Evolutionary conservation across 2,113 vertebrate genomes (phyloP), one percentile per base, ranked within the genome.

Genomic region (Poeciliopsis prolifica): DNA sequence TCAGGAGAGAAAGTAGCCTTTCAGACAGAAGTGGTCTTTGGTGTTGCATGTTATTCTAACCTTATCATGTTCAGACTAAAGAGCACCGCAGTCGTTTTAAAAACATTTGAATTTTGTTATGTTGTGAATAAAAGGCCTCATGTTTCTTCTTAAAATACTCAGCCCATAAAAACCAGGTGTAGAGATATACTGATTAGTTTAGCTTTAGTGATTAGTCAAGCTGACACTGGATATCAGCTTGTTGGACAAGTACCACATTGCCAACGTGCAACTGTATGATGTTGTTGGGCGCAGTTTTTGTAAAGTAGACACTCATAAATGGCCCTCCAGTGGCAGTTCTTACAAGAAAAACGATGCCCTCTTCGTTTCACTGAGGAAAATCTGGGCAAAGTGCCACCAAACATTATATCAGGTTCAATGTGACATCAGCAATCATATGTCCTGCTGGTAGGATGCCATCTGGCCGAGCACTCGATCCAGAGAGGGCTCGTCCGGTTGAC

Each of bases 381-480:
- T 60, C 5, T 28, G 15, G 33, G 61, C 69, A 31, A 17, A 54
- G 37, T 31, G 33, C 37, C 70, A 65, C 33, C 40, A 17, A 22
- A 14, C 66, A 26, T 10, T 62, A 19, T 78, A 67, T 65, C 48
- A 70, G 54, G 54, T 72, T 73, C 63, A 42, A 58, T 61, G 77
- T 76, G 48, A 48, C 72, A 61, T 62, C 74, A 64, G 68, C 24
- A 51, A 78, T 87, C 81, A 74, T 77, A 89, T 72, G 68, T 75
- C 72, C 68, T 82, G 66, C 63, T 68, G 75, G 72, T 65, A 69
- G 76, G 83, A 78, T 61, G 80, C 83, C 89, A 88, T 91, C 86
- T 90, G 89, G 70, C 40, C 37, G 30, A 64, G 83, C 67, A 15
- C 69, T 65, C 37, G 28, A 72, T 80, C 54, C 81, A 68, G 72